Conservation (phyloP, 2,888 invertebrate genomes). For the Crepidodera aurea region DNA sequence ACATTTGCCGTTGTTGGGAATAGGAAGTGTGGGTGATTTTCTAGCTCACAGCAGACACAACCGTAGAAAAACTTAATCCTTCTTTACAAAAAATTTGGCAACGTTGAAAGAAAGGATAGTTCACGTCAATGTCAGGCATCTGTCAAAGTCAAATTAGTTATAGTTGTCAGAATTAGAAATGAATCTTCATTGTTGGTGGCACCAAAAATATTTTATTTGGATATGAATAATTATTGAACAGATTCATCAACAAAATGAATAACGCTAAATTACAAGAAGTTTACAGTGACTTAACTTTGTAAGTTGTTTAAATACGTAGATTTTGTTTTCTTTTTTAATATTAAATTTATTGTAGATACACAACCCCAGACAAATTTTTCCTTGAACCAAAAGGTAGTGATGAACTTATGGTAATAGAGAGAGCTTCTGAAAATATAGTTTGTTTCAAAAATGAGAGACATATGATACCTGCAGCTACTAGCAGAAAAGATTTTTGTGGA, state of each 20-base stretch:
- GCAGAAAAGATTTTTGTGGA: conserved; percentile 79
- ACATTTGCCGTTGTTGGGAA: too few relatives aligned
- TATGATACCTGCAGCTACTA: conserved; percentile 67
- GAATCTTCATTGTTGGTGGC: neutral
- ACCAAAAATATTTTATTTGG: neutral
- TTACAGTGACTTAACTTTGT: conserved; percentile 24
- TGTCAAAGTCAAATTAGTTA: neutral
- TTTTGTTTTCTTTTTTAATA: neutral
- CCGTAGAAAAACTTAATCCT: too few relatives aligned
- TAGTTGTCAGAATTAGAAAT: neutral
- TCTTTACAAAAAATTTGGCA: too few relatives aligned
- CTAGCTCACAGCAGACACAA: too few relatives aligned
- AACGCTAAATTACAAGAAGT: conserved; percentile 24
- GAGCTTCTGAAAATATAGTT: conserved; percentile 64
- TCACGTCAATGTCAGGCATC: neutral
- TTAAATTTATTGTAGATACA: conserved; percentile 68
- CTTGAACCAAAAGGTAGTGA: conserved; percentile 81
- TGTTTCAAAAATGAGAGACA: conserved; percentile 62
- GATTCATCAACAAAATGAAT: conserved; percentile 15
- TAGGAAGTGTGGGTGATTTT: too few relatives aligned
- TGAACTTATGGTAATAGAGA: conserved; percentile 85
- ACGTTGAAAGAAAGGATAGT: too few relatives aligned
- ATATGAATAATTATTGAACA: neutral
- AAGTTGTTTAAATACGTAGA: neutral
- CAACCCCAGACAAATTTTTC: conserved; percentile 89